These are phyloP conservation scores for Herpailurus yagouaroundi DNA, from an alignment of 2,113 vertebrate species.

Conservation along the genomic window DNA sequence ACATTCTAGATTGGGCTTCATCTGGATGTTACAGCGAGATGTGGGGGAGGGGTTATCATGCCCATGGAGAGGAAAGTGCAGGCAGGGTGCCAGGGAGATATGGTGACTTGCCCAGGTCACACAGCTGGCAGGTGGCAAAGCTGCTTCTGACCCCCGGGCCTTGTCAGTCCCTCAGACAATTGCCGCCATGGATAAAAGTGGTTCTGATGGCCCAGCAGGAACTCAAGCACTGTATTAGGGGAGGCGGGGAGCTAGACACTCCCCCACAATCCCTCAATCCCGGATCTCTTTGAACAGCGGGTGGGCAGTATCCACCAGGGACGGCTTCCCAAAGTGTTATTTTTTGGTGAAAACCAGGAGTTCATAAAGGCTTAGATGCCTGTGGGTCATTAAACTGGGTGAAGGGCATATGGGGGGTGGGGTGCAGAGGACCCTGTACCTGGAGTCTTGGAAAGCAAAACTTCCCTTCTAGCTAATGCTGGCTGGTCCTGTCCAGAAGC, in stretches of 20 bases:
- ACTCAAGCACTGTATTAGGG: no score
- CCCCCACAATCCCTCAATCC: not conserved
- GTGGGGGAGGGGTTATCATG: no score
- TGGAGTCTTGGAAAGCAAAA: not conserved
- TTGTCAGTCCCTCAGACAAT: not conserved
- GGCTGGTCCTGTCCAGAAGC: rapidly evolving
- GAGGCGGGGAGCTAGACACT: no score
- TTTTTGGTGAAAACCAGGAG: not conserved
- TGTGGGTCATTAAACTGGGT: not conserved
- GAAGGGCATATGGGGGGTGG: not conserved
- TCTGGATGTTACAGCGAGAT: not conserved
- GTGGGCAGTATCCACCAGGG: no score
- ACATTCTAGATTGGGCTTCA: not conserved
- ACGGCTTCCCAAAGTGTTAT: not conserved
- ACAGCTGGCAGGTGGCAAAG: not conserved
- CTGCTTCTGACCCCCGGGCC: not conserved
- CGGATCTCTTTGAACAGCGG: not conserved
- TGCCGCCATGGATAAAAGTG: not conserved
- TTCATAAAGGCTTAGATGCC: not conserved
- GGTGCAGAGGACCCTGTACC: rapidly evolving
- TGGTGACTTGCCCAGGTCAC: not conserved
- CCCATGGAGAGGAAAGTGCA: not conserved
- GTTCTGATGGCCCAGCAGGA: not conserved
- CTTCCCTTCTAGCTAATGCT: rapidly evolving
- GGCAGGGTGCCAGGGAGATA: not conserved